Evolutionary conservation across 2,888 invertebrate genomes (phyloP).

Genomic region (Phytoseiulus persimilis): DNA sequence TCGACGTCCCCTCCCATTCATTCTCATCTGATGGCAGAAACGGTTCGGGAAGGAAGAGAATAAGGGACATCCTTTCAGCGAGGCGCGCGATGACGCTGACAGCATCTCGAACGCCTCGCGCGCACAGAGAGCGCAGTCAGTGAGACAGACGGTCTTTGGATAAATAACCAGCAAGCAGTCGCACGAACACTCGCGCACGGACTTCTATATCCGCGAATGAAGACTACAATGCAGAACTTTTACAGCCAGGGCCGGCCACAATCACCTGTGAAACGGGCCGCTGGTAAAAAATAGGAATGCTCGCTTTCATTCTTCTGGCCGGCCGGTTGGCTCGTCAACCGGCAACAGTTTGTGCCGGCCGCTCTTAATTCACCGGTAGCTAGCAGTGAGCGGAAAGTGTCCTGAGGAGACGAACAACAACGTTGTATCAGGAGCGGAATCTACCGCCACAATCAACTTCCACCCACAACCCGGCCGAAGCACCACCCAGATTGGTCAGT

Average conservation of each 20-base stretch:
- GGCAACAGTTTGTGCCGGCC: not conserved
- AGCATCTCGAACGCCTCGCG: not conserved
- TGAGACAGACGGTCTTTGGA: not conserved
- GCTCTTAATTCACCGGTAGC: not conserved
- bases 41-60: not conserved
- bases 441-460: not conserved
- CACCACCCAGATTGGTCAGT: not conserved
- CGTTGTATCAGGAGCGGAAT: not conserved
- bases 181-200: not conserved
- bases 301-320: not conserved
- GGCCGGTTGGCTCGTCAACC: not conserved
- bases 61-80: not conserved
- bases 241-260: not conserved
- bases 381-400: not conserved
- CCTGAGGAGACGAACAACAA: not conserved
- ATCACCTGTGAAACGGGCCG: not conserved
- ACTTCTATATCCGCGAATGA: not conserved
- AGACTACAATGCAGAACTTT: not conserved
- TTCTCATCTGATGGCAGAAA: not conserved
- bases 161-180: not conserved
- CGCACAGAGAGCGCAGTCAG: not conserved
- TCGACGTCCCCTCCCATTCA: not conserved
- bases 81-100: not conserved
- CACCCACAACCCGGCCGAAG: not conserved
- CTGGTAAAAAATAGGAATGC: not conserved